Conservation (phyloP, 2,888 invertebrate genomes). For the Lithodes maja region DNA sequence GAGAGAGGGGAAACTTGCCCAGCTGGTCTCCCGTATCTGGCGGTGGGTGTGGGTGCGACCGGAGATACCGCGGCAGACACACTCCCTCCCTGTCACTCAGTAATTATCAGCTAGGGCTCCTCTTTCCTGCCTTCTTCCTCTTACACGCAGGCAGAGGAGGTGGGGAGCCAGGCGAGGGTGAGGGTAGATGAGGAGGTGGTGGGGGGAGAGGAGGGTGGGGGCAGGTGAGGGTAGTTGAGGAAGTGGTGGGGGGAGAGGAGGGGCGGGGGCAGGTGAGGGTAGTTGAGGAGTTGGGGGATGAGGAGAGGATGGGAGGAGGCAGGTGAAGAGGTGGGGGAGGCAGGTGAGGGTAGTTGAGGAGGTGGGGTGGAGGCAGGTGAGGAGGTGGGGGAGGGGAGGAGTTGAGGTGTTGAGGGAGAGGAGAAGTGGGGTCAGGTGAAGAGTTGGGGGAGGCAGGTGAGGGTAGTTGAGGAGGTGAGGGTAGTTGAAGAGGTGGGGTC, state of each 20-base stretch:
- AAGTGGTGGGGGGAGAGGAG: not conserved
- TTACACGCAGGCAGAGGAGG: slow-evolving; percentile 1
- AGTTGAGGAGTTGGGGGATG: not conserved
- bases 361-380: no score
- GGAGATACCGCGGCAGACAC: slow-evolving; percentile 25
- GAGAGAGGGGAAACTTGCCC: slow-evolving; percentile 32
- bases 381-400: no score
- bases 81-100: slow-evolving; percentile 50
- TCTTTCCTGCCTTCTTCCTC: not conserved
- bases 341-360: no score
- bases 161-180: not conserved
- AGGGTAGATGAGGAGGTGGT: not conserved
- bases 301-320: no score
- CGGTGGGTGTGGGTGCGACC: slow-evolving; percentile 19
- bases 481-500: no score
- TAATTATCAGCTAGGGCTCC: slow-evolving; percentile 33
- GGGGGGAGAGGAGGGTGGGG: slow-evolving; percentile 7
- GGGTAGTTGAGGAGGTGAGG: no score
- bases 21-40: slow-evolving; percentile 29
- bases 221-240: not conserved
- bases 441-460: no score
- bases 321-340: no score
- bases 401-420: no score
- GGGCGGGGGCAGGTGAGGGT: not conserved
- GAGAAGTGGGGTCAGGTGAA: no score